Evolutionary conservation across 2,888 invertebrate genomes (phyloP), one percentile per base, ranked within the genome.

Genomic region (Lycocerus yunnanus): DNA sequence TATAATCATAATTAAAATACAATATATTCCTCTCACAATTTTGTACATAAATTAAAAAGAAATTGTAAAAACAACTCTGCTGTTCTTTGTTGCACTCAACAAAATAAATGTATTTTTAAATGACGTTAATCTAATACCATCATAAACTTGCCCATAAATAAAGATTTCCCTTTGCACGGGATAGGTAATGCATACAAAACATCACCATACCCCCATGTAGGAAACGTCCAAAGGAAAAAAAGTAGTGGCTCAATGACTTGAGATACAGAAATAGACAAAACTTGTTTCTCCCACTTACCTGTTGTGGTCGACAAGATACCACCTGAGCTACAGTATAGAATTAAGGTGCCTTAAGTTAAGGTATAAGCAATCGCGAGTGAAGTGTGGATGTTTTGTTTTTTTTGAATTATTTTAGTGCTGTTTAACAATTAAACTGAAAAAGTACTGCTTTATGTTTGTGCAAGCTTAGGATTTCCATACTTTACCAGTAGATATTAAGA

Each of bases 231-330:
- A 76, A 76, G 71, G n/a, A 76, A 71, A 76, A 76, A 76, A 76
- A 76, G 76, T 73, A 71, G 76, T 71, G 71, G 73, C 73, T 76
- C 73, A 76, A 73, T 76, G 76, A 73, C 76, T 76, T 70, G 68
- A 27, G 27, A 59, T 76, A 70, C 76, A 75, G 78, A 81, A 82
- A 82, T 84, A 84, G 84, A 83, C 84, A 83, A 84, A 86, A 85
- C 85, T 84, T 81, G 84, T 85, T 85, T 84, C 84, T 83, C 85
- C 84, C 84, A 84, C 84, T 83, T 83, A 80, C 81, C 81, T 80
- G 79, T 71, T 71, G 73, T 71, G 69, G 76, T 71, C 73, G 78
- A 77, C 78, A 79, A 81, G 81, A 82, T 80, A 78, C 81, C 80
- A 82, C 82, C 82, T 82, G 81, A 81, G 79, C 77, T 76, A 58